A percentile compares a stretch with the other conserved stretches of the same genome.
These are phyloP conservation scores for Nettapus auritus DNA, from an alignment of 2,113 vertebrate species.

Conservation along the genomic window DNA sequence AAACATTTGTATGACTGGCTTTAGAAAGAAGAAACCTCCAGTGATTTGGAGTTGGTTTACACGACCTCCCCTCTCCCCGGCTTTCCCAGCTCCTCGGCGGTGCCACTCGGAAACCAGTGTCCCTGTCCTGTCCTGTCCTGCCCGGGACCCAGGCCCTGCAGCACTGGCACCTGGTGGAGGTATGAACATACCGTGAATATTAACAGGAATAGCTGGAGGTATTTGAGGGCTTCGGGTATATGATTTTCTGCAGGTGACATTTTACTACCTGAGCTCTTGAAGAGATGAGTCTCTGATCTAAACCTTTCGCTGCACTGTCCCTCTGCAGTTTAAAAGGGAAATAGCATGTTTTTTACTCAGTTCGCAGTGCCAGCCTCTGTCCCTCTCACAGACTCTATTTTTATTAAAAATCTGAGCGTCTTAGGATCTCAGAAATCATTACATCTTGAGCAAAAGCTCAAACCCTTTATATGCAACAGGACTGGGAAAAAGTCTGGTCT, in stretches of 20 bases:
- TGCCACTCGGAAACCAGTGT: neutral
- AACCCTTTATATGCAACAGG: neutral
- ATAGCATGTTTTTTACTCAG: neutral
- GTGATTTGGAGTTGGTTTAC: neutral
- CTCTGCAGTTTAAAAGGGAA: neutral
- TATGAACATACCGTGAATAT: neutral
- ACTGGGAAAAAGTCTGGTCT: neutral
- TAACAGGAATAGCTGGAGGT: neutral
- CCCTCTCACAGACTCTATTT: neutral
- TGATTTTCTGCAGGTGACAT: neutral
- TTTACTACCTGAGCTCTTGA: neutral
- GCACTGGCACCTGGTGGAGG: fast-evolving
- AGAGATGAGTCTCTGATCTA: neutral
- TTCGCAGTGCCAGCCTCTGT: neutral
- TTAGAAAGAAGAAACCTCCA: neutral
- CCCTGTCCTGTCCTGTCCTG: neutral
- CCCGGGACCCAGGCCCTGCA: no score
- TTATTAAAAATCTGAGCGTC: neutral
- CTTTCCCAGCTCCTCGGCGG: neutral
- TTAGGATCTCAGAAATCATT: neutral
- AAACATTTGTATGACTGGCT: neutral
- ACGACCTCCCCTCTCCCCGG: neutral
- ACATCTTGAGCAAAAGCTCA: neutral
- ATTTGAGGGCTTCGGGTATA: neutral
- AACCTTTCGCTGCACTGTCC: neutral